These are phyloP conservation scores for Tenualosa ilisha DNA, from an alignment of 2,797 vertebrate species.

Conservation along the genomic window DNA sequence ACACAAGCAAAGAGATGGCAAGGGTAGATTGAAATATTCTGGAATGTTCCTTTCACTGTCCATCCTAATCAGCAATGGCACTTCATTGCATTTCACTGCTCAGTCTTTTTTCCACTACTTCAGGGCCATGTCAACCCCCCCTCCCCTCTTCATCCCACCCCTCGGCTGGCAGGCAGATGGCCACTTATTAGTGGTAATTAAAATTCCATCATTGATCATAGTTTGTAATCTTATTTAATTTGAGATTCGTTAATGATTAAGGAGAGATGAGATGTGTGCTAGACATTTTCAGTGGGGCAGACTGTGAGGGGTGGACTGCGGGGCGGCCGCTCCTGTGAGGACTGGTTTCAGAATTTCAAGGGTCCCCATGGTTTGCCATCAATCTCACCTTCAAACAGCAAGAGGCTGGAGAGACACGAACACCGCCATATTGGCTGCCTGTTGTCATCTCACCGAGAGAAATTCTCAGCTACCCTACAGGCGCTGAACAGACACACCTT, in stretches of 20 bases:
- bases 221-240: conserved; percentile 78
- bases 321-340: conserved; percentile 32
- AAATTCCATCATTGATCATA: conserved; percentile 80
- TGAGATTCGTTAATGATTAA: conserved; percentile 78
- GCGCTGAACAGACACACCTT: background rate
- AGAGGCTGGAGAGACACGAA: conserved; percentile 22
- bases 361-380: conserved; percentile 48
- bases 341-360: background rate
- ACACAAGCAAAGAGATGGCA: too few species aligned
- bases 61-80: conserved; percentile 64
- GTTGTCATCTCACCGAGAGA: background rate
- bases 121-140: conserved; percentile 38
- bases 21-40: too few species aligned
- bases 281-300: conserved; percentile 64
- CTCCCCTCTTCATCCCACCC: conserved; percentile 49
- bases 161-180: conserved; percentile 80
- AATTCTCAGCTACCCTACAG: background rate
- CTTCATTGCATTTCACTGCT: conserved; percentile 49
- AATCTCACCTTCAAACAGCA: conserved; percentile 53
- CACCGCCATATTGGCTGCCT: background rate
- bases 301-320: conserved; percentile 22
- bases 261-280: conserved; percentile 59
- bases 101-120: conserved; percentile 53
- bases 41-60: background rate
- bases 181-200: conserved; percentile 84